Evolutionary conservation across 1,140 invertebrate species (phyloP).

Genomic region (Ips nitidus): DNA sequence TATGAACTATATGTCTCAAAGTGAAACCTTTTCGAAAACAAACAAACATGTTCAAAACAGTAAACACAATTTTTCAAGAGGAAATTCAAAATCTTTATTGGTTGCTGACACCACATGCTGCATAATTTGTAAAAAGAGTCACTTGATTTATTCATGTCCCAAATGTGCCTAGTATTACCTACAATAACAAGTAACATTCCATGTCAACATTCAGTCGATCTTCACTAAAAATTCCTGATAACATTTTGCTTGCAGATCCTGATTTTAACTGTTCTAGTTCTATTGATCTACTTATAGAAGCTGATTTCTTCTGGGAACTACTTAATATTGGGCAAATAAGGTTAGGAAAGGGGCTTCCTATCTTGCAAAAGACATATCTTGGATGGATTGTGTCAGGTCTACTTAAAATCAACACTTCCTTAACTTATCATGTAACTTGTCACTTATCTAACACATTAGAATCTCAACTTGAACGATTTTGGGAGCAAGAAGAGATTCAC

Average conservation of each 20-base stretch:
- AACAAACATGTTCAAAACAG: conserved; percentile 3
- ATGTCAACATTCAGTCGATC: conserved; percentile 14
- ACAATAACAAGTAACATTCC: conserved; percentile 34
- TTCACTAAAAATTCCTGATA: conserved; percentile 37
- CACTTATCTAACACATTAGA: conserved; percentile 10
- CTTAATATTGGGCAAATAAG: conserved; percentile 39
- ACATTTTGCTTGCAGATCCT: conserved; percentile 46
- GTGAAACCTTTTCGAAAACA: not conserved
- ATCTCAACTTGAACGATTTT: conserved; percentile 40
- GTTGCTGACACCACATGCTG: conserved; percentile 3
- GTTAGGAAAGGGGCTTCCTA: conserved; percentile 38
- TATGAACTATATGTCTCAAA: conserved; percentile 6
- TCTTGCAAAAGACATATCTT: conserved; percentile 45
- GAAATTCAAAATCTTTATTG: conserved; percentile 3
- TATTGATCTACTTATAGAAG: conserved; percentile 44
- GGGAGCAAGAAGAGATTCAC: conserved; percentile 23
- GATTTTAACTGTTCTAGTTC: conserved; percentile 38
- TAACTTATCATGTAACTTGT: not conserved
- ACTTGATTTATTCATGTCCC: conserved; percentile 23
- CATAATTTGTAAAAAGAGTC: conserved; percentile 17
- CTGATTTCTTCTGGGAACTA: conserved; percentile 39
- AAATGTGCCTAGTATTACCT: conserved; percentile 21
- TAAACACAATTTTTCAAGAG: not conserved
- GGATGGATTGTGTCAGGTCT: conserved; percentile 46
- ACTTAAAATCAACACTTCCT: not conserved